Conservation (phyloP, 1,140 invertebrate species). For the Pachypeltis micranthus region DNA sequence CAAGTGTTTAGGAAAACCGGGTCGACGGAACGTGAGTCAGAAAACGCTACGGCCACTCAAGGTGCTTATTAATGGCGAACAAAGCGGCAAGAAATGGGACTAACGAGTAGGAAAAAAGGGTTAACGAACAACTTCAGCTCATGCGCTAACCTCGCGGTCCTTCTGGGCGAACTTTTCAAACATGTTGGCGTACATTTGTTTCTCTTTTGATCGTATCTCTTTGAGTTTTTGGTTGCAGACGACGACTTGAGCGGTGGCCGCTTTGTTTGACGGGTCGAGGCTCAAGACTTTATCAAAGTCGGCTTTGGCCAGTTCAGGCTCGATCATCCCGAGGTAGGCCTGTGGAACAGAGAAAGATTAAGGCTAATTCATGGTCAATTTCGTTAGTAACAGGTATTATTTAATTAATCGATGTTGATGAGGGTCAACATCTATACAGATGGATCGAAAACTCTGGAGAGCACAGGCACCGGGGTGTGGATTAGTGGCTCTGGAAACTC, state of each 20-base stretch:
- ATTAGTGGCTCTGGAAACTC: too few species aligned
- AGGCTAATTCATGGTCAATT: too few species aligned
- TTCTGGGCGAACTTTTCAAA: conserved; percentile 77
- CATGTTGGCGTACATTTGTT: conserved; percentile 87
- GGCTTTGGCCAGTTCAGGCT: conserved; percentile 61
- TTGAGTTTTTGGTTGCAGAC: conserved; percentile 63
- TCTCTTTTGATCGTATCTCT: conserved; percentile 66
- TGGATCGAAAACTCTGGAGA: too few species aligned
- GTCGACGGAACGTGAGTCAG: too few species aligned
- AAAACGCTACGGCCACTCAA: too few species aligned
- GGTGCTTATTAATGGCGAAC: too few species aligned
- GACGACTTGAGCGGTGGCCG: conserved; percentile 64
- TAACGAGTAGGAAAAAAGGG: not conserved
- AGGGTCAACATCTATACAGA: too few species aligned
- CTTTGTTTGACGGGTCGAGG: conserved; percentile 68
- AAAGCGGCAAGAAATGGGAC: not conserved
- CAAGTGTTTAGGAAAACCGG: too few species aligned
- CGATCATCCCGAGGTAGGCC: conserved; percentile 61
- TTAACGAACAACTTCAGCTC: conserved; percentile 1
- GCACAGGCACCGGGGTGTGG: too few species aligned
- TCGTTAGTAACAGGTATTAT: too few species aligned
- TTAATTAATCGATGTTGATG: too few species aligned
- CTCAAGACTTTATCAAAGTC: conserved; percentile 65
- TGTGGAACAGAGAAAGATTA: conserved; percentile 27
- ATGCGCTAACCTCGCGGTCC: conserved; percentile 54